Percentiles rank a stretch among this genome's conserved stretches.
These are phyloP conservation scores for Zaprionus camerounensis DNA, from an alignment of 1,140 invertebrate species.

Conservation along the genomic window DNA sequence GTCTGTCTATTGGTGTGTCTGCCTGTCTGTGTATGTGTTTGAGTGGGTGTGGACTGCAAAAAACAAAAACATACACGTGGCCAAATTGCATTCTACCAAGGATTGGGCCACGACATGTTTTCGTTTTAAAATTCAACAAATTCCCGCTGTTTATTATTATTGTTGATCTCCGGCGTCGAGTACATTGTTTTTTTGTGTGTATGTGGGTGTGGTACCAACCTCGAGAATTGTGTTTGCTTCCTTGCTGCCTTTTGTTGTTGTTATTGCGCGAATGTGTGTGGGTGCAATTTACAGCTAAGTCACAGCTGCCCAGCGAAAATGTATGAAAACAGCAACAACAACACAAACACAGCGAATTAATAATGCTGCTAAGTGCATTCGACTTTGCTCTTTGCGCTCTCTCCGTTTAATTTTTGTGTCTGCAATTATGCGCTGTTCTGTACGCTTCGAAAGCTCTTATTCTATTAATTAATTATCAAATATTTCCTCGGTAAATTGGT, in stretches of 20 bases:
- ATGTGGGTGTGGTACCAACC: constrained; percentile 26
- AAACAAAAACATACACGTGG: constrained; percentile 38
- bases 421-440: neutral
- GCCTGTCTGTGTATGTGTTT: neutral
- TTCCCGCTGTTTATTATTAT: neutral
- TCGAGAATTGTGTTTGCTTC: constrained; percentile 54
- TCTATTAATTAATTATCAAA: constrained; percentile 1
- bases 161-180: neutral
- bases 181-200: constrained; percentile 19
- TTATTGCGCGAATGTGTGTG: constrained; percentile 5
- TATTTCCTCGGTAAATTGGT: constrained; percentile 14
- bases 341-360: constrained; percentile 46
- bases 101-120: neutral
- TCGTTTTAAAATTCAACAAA: neutral
- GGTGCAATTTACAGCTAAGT: constrained; percentile 50
- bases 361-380: constrained; percentile 25
- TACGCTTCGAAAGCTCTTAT: neutral
- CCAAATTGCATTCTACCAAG: constrained; percentile 16
- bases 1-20: neutral
- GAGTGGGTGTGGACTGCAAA: neutral
- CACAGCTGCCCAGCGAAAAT: constrained; percentile 57
- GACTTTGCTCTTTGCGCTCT: constrained; percentile 19
- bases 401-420: neutral
- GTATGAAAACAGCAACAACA: constrained; percentile 61
- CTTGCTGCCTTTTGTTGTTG: constrained; percentile 33